A percentile compares a stretch with the other conserved stretches of the same genome.
phyloP scores from a whole-genome alignment of 2,113 vertebrate species.

The Pogonocichla stellata region DNA sequence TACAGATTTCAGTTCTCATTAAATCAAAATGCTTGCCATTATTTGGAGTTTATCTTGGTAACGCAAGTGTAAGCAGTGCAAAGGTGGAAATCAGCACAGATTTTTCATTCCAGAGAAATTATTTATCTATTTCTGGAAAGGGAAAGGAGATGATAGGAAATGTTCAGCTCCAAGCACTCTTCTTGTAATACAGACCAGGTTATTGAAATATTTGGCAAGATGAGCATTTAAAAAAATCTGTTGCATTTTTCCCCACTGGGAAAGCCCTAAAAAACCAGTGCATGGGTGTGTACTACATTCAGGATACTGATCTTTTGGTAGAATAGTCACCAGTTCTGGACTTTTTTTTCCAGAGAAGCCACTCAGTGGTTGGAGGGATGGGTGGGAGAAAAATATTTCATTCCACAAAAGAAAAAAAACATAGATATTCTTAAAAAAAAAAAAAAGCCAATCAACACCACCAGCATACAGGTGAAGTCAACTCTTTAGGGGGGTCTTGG shows the following conservation, averaged over 20 bases:
- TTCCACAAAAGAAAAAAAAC: neutral
- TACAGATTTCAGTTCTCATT: neutral
- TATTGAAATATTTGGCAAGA: neutral
- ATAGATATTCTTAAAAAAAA: too few relatives aligned
- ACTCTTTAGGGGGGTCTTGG: neutral
- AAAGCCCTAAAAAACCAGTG: neutral
- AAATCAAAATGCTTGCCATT: neutral
- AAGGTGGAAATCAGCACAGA: neutral
- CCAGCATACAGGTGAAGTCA: neutral
- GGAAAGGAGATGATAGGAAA: neutral
- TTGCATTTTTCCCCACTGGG: neutral
- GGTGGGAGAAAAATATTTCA: neutral
- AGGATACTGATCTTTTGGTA: neutral
- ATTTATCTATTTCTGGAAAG: neutral
- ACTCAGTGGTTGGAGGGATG: rapidly evolving
- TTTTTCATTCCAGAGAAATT: neutral
- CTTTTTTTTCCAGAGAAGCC: neutral
- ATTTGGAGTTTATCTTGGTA: neutral
- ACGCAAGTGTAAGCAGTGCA: neutral
- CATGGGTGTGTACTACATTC: neutral
- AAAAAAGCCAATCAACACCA: neutral
- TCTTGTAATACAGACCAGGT: neutral
- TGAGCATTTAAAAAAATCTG: neutral
- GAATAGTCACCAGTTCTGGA: neutral
- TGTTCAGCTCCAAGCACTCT: neutral